These are phyloP conservation scores for Knipowitschia caucasica DNA, from an alignment of 2,797 vertebrate genomes.

Conservation along the genomic window DNA sequence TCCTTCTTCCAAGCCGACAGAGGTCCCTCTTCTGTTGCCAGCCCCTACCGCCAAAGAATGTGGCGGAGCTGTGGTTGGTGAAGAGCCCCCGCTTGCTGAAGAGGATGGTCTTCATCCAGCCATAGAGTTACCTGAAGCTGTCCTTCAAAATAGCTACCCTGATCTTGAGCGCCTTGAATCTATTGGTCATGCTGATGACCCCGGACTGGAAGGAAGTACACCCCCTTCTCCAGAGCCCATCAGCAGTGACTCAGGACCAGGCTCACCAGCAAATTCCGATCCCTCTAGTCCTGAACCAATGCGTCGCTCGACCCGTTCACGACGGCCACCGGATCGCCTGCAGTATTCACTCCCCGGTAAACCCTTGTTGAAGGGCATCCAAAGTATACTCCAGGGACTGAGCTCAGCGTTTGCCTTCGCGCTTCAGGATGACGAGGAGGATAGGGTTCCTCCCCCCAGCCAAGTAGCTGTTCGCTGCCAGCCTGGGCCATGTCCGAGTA, in stretches of 20 bases:
- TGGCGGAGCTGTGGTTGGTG: neutral
- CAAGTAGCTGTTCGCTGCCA: too few species aligned
- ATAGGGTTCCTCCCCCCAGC: too few species aligned
- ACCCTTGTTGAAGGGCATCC: neutral
- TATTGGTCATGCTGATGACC: too few species aligned
- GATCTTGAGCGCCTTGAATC: too few species aligned
- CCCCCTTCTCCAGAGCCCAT: too few species aligned
- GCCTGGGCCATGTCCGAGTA: too few species aligned
- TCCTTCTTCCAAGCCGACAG: neutral
- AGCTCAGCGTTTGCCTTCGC: neutral
- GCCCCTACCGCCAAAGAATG: neutral
- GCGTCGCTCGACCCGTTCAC: neutral
- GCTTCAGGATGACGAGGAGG: neutral
- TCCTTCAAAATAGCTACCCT: too few species aligned
- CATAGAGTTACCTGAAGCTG: too few species aligned
- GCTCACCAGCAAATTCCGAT: neutral
- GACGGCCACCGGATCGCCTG: neutral
- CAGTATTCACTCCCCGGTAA: neutral
- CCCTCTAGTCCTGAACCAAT: neutral
- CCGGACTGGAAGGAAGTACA: too few species aligned
- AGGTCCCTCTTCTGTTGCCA: neutral
- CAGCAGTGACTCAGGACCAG: too few species aligned
- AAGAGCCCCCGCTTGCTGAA: neutral
- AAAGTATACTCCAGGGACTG: neutral
- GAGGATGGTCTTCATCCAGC: too few species aligned